Evolutionary conservation across 2,888 invertebrate species (phyloP).

Genomic region (Phyllotreta cruciferae): DNA sequence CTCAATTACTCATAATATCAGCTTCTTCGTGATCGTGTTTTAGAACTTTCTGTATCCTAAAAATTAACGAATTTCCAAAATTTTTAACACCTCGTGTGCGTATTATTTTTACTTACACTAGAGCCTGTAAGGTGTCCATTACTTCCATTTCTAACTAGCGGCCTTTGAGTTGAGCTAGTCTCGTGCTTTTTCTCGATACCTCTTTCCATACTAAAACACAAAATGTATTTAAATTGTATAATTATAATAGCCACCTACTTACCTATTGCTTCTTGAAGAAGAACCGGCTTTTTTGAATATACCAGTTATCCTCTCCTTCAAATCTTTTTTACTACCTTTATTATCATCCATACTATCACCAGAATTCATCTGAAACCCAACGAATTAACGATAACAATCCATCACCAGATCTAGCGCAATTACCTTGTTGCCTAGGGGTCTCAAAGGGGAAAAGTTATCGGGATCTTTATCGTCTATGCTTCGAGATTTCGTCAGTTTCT

Average conservation of each 20-base stretch:
- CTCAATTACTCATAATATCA: conserved; percentile 27
- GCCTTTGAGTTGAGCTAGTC: conserved; percentile 61
- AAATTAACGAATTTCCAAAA: conserved; percentile 23
- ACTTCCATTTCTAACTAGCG: conserved; percentile 68
- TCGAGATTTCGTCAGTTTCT: conserved; percentile 83
- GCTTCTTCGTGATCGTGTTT: conserved; percentile 41
- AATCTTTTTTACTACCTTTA: conserved; percentile 73
- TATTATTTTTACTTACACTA: conserved; percentile 44
- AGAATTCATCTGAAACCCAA: conserved; percentile 66
- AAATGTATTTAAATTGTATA: too few relatives aligned
- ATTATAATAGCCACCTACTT: conserved; percentile 26
- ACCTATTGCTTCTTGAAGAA: conserved; percentile 74
- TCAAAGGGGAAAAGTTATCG: conserved; percentile 53
- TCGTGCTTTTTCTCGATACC: conserved; percentile 57
- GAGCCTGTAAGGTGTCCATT: conserved; percentile 57
- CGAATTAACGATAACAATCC: conserved; percentile 13
- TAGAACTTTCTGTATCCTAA: conserved; percentile 43
- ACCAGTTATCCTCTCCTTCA: conserved; percentile 80
- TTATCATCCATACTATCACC: conserved; percentile 73
- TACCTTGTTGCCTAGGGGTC: conserved; percentile 64
- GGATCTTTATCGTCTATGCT: conserved; percentile 75
- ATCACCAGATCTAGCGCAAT: not conserved
- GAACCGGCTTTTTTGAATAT: conserved; percentile 79
- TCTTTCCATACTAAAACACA: conserved; percentile 54
- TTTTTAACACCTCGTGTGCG: not conserved